A percentile compares a stretch with the other conserved stretches of the same genome.
phyloP scores from a whole-genome alignment of 2,113 vertebrate species.

The Paratilapia polleni region DNA sequence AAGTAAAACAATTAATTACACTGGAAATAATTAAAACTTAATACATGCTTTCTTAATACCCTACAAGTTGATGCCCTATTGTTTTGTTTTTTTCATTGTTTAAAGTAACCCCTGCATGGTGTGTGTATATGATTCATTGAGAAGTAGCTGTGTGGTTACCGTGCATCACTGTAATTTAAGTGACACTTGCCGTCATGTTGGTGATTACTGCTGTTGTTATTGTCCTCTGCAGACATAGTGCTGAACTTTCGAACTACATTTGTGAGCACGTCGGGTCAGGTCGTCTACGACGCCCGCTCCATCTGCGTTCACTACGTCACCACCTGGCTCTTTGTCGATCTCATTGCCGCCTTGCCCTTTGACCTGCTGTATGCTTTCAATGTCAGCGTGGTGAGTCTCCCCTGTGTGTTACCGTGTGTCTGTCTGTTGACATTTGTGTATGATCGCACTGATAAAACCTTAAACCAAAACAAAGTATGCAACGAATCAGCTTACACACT shows the following conservation, averaged over 20 bases:
- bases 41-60: neutral
- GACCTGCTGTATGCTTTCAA: slow-evolving; percentile 87
- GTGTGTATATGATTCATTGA: neutral
- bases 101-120: neutral
- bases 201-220: neutral
- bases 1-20: too few species aligned
- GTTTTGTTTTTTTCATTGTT: neutral
- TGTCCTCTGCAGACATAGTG: slow-evolving; percentile 77
- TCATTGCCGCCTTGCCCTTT: slow-evolving; percentile 85
- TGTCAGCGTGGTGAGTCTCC: slow-evolving; percentile 83
- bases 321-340: slow-evolving; percentile 87
- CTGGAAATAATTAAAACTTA: neutral
- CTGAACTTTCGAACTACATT: slow-evolving; percentile 86
- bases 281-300: slow-evolving; percentile 86
- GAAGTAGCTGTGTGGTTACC: neutral
- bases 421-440: neutral
- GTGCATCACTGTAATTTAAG: neutral
- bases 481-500: neutral
- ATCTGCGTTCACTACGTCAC: slow-evolving; percentile 87
- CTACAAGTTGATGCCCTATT: neutral
- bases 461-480: neutral
- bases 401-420: neutral
- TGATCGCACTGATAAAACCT: neutral
- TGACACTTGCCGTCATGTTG: neutral
- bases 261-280: slow-evolving; percentile 87